Evolutionary conservation across 2,113 vertebrate genomes (phyloP).

Genomic region (Oceanodroma tethys): DNA sequence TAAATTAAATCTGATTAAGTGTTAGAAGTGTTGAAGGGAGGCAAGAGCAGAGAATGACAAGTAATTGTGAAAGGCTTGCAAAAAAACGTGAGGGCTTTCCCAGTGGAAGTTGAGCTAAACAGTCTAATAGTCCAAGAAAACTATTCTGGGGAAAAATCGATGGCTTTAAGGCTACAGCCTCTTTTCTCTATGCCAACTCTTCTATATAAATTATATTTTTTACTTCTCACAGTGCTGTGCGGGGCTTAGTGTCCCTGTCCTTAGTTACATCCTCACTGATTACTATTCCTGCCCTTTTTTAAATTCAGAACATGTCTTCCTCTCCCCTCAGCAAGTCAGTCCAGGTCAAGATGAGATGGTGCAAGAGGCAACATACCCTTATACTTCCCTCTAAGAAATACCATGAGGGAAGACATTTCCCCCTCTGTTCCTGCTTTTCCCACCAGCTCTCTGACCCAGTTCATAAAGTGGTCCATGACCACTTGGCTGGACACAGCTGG

Average conservation of each 20-base stretch:
- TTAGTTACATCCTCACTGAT: neutral
- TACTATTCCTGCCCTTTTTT: neutral
- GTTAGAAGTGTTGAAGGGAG: neutral
- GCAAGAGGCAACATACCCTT: neutral
- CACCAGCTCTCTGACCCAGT: neutral
- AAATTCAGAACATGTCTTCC: neutral
- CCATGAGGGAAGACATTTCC: neutral
- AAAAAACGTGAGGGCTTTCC: neutral
- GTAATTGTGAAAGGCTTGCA: neutral
- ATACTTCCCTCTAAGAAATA: neutral
- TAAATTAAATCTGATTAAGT: neutral
- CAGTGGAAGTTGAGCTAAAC: neutral
- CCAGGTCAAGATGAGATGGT: neutral
- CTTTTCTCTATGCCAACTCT: neutral
- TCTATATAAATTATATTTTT: neutral
- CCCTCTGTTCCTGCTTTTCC: neutral
- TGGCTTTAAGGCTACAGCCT: neutral
- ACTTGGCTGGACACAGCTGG: neutral
- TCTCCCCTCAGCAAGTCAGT: neutral
- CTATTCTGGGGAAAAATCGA: neutral
- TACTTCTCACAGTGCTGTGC: neutral
- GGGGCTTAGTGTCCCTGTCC: neutral
- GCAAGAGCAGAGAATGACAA: neutral
- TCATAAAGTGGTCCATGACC: neutral
- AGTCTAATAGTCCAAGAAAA: neutral